Percentiles rank a stretch among this genome's conserved stretches.
Evolutionary conservation across 1,140 invertebrate genomes (phyloP).

Genomic region (Polypedilum pembai): DNA sequence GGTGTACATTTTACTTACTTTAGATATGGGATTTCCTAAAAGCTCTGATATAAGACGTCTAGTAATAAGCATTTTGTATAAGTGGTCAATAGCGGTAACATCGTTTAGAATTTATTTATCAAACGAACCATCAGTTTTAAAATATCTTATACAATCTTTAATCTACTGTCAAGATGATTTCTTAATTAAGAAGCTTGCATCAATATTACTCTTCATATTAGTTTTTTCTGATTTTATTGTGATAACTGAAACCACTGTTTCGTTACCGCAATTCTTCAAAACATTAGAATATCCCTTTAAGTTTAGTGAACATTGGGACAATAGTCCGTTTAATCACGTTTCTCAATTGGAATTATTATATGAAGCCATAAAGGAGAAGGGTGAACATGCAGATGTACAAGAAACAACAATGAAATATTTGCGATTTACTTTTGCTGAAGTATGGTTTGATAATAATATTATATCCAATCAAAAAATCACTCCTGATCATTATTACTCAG

Average conservation of each 20-base stretch:
- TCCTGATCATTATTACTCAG: neutral
- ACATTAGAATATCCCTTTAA: neutral
- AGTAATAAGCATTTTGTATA: neutral
- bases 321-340: neutral
- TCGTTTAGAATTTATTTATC: neutral
- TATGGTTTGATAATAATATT: neutral
- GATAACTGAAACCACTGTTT: neutral
- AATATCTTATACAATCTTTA: neutral
- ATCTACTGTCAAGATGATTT: slow-evolving; percentile 5
- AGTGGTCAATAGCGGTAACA: neutral
- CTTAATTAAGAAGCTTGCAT: neutral
- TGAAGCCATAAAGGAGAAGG: neutral
- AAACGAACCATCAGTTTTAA: neutral
- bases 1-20: neutral
- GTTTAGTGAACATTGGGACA: neutral
- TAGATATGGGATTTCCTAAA: neutral
- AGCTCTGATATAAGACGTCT: neutral
- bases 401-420: neutral
- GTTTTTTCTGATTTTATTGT: neutral
- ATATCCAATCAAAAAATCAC: neutral
- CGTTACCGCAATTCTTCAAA: neutral
- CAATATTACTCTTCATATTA: neutral
- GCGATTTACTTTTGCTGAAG: neutral
- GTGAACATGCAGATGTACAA: neutral
- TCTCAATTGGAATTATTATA: neutral